A percentile compares a stretch with the other conserved stretches of the same genome.
phyloP scores from a whole-genome alignment of 2,113 vertebrate genomes.

The Stigmatopora nigra region DNA sequence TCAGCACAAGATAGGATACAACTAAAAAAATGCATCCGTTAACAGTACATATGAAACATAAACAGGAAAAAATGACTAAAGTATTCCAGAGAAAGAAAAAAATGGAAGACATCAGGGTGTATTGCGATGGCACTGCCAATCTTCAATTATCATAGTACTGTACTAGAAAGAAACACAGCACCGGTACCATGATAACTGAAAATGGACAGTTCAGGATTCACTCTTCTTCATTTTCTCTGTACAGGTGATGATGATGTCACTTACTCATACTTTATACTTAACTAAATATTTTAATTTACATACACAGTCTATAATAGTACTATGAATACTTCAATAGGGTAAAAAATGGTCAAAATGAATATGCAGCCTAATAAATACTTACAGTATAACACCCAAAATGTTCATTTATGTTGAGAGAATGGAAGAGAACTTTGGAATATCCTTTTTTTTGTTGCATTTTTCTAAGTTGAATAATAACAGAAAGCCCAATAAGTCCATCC shows the following conservation, averaged over 20 bases:
- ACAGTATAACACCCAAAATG: neutral
- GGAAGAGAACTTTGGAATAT: conserved; percentile 29
- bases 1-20: no score
- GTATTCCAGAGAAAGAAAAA: neutral
- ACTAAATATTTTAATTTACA: no score
- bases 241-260: no score
- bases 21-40: no score
- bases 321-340: no score
- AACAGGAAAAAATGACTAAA: no score
- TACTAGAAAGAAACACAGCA: conserved; percentile 97
- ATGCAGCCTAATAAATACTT: no score
- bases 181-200: conserved; percentile 99
- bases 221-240: no score
- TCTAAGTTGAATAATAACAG: conserved; percentile 31
- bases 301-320: no score
- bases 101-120: conserved; percentile 5
- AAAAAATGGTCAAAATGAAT: no score
- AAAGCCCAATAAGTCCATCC: neutral
- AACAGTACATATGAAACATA: no score
- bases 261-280: no score
- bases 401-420: conserved; percentile 10
- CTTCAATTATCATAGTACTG: conserved; percentile 99
- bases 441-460: neutral
- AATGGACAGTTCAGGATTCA: conserved; percentile 90
- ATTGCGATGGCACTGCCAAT: conserved; percentile 94